Conservation (phyloP, 2,797 vertebrate genomes). For the Pangasius mekongensis region DNA sequence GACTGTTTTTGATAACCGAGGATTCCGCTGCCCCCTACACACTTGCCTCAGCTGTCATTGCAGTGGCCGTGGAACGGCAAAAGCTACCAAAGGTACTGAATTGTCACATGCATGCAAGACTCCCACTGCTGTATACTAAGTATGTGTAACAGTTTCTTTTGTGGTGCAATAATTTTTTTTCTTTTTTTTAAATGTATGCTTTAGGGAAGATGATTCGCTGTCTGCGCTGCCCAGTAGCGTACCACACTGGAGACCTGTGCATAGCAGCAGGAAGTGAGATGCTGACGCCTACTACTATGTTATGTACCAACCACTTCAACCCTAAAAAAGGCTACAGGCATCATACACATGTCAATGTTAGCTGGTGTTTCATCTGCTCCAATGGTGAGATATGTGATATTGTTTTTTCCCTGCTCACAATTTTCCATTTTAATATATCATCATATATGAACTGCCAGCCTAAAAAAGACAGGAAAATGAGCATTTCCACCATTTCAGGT, state of each 20-base stretch:
- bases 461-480: background rate
- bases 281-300: conserved; percentile 84
- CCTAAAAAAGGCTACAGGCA: conserved; percentile 92
- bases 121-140: background rate
- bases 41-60: conserved; percentile 92
- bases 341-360: conserved; percentile 95
- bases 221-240: conserved; percentile 92
- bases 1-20: conserved; percentile 89
- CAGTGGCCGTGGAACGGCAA: conserved; percentile 81
- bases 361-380: conserved; percentile 99
- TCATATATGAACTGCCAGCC: background rate
- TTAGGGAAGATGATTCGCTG: conserved; percentile 92
- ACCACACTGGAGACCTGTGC: conserved; percentile 89
- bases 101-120: background rate
- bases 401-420: background rate
- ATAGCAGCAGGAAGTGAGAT: conserved; percentile 90
- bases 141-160: background rate
- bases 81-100: conserved; percentile 84
- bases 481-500: background rate
- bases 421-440: background rate
- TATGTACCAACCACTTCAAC: conserved; percentile 92
- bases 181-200: background rate
- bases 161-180: background rate
- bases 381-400: conserved; percentile 80
- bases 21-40: conserved; percentile 95